Evolutionary conservation across 2,888 invertebrate species (phyloP), one percentile per base, ranked within the genome.

Genomic region (Oligia latruncula): DNA sequence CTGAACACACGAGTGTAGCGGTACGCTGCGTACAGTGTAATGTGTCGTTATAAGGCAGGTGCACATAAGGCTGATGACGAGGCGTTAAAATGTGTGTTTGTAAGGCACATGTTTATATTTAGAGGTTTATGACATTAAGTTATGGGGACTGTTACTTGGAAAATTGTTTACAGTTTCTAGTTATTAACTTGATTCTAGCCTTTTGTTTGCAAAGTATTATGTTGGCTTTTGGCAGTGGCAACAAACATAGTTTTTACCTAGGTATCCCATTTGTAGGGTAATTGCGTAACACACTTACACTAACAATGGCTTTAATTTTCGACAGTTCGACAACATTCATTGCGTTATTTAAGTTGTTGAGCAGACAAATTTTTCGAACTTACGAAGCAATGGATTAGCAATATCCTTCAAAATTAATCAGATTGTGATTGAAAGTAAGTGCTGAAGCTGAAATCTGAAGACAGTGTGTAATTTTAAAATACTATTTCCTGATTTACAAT

Each of bases 51-150:
- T 65, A 65, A 67, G 75, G 64, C 73, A 78, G 71, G 74, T 77
- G 68, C 66, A 77, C 52, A 86, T 11, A 58, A 17, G 35, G 60
- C 15, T 74, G 60, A 85, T 74, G 60, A 85, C 65, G 71, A 77
- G 68, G 76, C 64, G 65, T 52, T 74, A 71, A 29, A 64, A 66
- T 66, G 65, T 77, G 62, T 67, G n/a, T 67, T 71, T 62, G 71
- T 49, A n/a, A 83, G 67, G 49, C 58, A 58, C 8, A 66, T 58
- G 58, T 81, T 35, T 11, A 67, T 71, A 62, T 77, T 85, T 76
- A 43, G 70, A 64, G 66, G 73, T 78, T 74, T 82, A n/a, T 77
- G 65, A 52, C 40, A 15, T 52, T 49, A 40, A 49, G 46, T 75
- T 64, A 80, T 62, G 35, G 35, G 6, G 0, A 67, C 65, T 67